phyloP scores from a whole-genome alignment of 2,113 vertebrate genomes.

The Ctenomys sociabilis region DNA sequence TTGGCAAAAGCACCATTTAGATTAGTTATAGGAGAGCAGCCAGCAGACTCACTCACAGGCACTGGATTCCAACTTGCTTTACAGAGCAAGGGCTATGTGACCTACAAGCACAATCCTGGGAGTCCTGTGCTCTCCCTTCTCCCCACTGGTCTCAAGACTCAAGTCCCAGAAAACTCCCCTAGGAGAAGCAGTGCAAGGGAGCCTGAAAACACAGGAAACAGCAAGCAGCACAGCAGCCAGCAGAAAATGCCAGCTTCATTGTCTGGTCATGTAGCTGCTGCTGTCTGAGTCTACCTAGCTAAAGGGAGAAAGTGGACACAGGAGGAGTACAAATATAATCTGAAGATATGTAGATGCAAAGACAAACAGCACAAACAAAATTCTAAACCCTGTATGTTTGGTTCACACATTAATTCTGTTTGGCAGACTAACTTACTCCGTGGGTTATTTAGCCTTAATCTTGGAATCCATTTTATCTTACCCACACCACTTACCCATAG shows the following conservation, averaged over 20 bases:
- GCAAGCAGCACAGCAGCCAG: background rate
- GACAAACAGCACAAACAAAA: background rate
- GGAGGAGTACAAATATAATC: background rate
- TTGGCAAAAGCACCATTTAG: background rate
- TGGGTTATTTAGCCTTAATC: slow-evolving; percentile 19
- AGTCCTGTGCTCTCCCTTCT: background rate
- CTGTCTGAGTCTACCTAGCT: background rate
- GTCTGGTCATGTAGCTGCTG: background rate
- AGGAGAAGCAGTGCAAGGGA: background rate
- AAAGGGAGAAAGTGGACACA: fast-evolving
- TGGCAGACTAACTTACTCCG: slow-evolving; percentile 7
- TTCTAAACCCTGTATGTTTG: background rate
- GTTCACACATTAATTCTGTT: background rate
- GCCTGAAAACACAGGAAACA: background rate
- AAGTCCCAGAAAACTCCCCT: background rate
- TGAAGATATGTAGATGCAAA: background rate
- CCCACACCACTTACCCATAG: background rate
- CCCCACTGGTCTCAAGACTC: background rate
- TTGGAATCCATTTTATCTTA: background rate
- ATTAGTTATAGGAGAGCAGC: background rate
- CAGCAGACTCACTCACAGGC: background rate
- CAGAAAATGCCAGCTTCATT: background rate
- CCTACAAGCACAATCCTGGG: background rate
- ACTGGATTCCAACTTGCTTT: background rate
- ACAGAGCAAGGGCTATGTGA: background rate